A percentile compares a stretch with the other conserved stretches of the same genome.
Evolutionary conservation across 2,113 vertebrate genomes (phyloP).

Genomic region (Hemicordylus capensis): DNA sequence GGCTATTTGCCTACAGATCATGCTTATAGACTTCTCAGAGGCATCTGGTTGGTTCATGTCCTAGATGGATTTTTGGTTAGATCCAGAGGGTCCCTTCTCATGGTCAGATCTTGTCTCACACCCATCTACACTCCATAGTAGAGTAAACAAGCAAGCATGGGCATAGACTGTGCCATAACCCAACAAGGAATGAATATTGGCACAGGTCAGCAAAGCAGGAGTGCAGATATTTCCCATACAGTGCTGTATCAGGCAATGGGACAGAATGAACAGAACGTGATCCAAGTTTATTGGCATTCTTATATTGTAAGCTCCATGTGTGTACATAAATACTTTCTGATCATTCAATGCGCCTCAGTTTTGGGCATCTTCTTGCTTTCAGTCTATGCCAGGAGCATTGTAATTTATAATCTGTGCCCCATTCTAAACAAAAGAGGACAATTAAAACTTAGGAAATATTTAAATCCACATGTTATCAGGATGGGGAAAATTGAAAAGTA

Average conservation of each 20-base stretch:
- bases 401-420: slow-evolving; percentile 59
- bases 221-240: background rate
- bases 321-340: background rate
- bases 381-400: slow-evolving; percentile 38
- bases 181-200: background rate
- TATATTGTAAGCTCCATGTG: background rate
- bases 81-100: no score
- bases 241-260: background rate
- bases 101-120: background rate
- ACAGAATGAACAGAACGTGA: background rate
- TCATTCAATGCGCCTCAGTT: slow-evolving; percentile 18
- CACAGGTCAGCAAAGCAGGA: background rate
- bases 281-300: background rate
- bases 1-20: no score
- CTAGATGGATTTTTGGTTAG: no score
- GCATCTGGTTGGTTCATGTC: no score
- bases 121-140: no score
- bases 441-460: slow-evolving; percentile 67
- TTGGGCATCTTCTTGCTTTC: slow-evolving; percentile 14
- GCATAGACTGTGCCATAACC: background rate
- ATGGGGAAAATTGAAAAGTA: slow-evolving; percentile 63
- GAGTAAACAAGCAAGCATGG: background rate
- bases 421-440: slow-evolving; percentile 67
- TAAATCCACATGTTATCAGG: slow-evolving; percentile 65
- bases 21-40: no score